Conservation (phyloP, 2,113 vertebrate genomes). For the Egretta garzetta region DNA sequence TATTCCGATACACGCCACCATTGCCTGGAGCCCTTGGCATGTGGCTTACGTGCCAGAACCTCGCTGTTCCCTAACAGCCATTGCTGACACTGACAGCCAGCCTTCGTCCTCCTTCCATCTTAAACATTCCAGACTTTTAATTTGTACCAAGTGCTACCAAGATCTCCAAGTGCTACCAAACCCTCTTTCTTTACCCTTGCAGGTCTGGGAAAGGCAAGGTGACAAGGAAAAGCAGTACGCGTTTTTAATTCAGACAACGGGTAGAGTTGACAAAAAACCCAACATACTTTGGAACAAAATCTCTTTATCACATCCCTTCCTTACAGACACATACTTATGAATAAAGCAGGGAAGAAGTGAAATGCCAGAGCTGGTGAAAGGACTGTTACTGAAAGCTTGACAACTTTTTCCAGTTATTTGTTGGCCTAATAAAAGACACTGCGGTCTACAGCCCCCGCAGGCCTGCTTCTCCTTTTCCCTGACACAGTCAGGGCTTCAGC, state of each 20-base stretch:
- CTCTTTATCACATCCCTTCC: not conserved
- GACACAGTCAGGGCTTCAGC: not conserved
- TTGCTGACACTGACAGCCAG: not conserved
- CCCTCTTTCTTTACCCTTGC: not conserved
- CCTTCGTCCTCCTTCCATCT: rapidly evolving
- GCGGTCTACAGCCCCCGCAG: not conserved
- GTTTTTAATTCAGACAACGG: not conserved
- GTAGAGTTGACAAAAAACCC: not conserved
- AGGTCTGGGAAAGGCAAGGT: not conserved
- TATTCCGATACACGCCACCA: rapidly evolving
- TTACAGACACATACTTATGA: not conserved
- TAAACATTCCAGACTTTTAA: not conserved
- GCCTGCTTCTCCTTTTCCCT: not conserved
- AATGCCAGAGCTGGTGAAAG: not conserved
- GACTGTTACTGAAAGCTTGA: not conserved
- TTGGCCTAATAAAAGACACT: not conserved
- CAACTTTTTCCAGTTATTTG: not conserved
- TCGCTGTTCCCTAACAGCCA: not conserved
- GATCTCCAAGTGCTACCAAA: not conserved
- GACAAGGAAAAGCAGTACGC: not conserved
- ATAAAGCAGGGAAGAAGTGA: not conserved
- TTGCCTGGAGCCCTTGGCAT: not conserved
- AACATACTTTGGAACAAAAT: not conserved
- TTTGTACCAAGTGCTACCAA: not conserved
- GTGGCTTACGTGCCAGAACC: not conserved